These are phyloP conservation scores for Porites australiensis DNA, from an alignment of 64 coral and sea anemone genomes.

Conservation along the genomic window DNA sequence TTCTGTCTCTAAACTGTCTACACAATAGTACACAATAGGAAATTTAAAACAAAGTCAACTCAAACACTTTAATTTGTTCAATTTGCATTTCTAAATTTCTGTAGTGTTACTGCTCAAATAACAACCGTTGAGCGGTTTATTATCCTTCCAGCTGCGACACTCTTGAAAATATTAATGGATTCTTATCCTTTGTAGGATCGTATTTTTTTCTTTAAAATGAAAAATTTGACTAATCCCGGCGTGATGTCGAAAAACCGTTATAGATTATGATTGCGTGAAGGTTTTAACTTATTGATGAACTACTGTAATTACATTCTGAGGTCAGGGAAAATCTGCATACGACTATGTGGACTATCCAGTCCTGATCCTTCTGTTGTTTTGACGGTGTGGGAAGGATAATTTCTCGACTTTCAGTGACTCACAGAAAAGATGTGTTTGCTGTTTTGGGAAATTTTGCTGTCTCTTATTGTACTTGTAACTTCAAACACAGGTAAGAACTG, in stretches of 20 bases:
- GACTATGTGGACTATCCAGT: too few relatives aligned
- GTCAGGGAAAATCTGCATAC: constrained; percentile 18
- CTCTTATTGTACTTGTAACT: not conserved
- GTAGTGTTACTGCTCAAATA: too few relatives aligned
- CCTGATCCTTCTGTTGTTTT: not conserved
- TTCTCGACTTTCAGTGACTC: not conserved
- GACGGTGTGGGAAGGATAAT: not conserved
- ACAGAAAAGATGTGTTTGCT: not conserved
- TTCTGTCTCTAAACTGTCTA: not conserved
- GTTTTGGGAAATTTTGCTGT: constrained; percentile 9
- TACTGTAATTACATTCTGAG: not conserved
- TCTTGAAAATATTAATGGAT: too few relatives aligned
- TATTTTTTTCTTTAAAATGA: too few relatives aligned
- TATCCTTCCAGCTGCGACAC: too few relatives aligned
- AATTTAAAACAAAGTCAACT: too few relatives aligned
- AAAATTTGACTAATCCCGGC: too few relatives aligned
- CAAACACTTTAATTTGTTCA: too few relatives aligned
- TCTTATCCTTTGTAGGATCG: too few relatives aligned
- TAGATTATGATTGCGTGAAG: not conserved
- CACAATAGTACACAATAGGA: not conserved
- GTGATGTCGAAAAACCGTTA: not conserved
- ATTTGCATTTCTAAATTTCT: too few relatives aligned
- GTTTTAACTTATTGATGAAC: not conserved
- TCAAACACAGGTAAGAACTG: not conserved
- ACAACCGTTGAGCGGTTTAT: too few relatives aligned